These are phyloP conservation scores for Cyanistes caeruleus DNA, from an alignment of 2,113 vertebrate species.

Conservation along the genomic window DNA sequence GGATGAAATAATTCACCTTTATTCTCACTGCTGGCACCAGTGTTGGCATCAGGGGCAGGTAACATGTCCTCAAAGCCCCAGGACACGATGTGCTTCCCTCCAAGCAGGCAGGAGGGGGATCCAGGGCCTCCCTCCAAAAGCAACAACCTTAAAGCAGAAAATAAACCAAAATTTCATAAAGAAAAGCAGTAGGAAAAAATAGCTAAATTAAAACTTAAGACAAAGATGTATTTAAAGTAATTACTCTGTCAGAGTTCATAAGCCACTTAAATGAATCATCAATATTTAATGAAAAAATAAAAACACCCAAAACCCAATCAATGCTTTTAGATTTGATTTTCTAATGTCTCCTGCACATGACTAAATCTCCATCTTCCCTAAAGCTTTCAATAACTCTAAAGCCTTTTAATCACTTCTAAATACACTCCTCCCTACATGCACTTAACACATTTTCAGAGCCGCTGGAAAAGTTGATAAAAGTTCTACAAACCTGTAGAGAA, in stretches of 20 bases:
- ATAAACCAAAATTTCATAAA: background rate
- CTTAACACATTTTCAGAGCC: background rate
- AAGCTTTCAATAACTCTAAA: background rate
- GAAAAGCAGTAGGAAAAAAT: background rate
- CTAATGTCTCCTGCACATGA: background rate
- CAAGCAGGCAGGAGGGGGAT: slow-evolving; percentile 93
- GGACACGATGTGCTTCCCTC: slow-evolving; percentile 95
- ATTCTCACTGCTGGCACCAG: slow-evolving; percentile 85
- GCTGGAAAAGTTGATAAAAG: background rate
- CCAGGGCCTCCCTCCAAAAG: slow-evolving; percentile 96
- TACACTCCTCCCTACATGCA: background rate
- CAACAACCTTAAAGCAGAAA: slow-evolving; percentile 82
- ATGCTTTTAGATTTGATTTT: background rate
- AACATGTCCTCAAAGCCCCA: slow-evolving; percentile 99
- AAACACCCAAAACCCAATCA: background rate
- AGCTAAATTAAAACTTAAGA: background rate
- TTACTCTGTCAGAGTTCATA: background rate
- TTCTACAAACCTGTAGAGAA: slow-evolving; percentile 92
- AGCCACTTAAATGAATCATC: background rate
- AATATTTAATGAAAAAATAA: background rate
- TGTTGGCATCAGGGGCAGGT: slow-evolving; percentile 90
- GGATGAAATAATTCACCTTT: slow-evolving; percentile 83
- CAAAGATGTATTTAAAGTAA: background rate
- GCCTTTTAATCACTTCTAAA: background rate
- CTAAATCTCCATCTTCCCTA: background rate